Evolutionary conservation across 1,140 invertebrate genomes (phyloP).

Genomic region (Oreohelix idahoensis): DNA sequence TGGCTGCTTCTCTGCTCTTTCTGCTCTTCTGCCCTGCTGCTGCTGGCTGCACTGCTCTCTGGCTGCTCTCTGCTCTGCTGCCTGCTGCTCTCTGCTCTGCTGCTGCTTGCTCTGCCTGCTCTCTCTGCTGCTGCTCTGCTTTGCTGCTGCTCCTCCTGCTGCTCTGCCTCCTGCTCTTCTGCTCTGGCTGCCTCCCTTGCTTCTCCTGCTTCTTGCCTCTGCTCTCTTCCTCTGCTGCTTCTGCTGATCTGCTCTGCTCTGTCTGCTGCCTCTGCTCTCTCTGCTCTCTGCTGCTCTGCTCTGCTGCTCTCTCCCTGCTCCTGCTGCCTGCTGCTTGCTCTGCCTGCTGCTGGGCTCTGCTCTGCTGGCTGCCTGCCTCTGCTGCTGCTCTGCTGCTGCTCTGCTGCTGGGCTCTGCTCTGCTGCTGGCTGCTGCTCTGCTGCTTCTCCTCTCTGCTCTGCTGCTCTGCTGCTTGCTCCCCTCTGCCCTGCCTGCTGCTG

Average conservation of each 20-base stretch:
- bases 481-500: not conserved
- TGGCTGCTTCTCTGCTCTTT: not conserved
- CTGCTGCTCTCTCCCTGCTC: not conserved
- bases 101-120: no score
- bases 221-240: not conserved
- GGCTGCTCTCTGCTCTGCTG: no score
- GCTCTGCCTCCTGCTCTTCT: no score
- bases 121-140: no score
- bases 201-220: not conserved
- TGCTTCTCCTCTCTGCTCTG: not conserved
- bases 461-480: not conserved
- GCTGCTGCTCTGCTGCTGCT: not conserved
- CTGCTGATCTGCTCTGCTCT: not conserved
- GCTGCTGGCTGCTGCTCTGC: no score
- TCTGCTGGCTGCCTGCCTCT: not conserved
- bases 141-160: no score
- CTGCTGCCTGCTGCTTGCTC: no score
- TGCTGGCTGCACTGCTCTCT: no score
- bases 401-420: not conserved
- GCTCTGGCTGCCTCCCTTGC: no score
- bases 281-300: not conserved
- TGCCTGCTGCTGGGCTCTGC: no score
- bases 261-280: not conserved
- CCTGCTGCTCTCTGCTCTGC: no score
- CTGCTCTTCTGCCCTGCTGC: no score